Conservation (phyloP, 2,888 invertebrate species). For the Phymatocera aterrima region DNA sequence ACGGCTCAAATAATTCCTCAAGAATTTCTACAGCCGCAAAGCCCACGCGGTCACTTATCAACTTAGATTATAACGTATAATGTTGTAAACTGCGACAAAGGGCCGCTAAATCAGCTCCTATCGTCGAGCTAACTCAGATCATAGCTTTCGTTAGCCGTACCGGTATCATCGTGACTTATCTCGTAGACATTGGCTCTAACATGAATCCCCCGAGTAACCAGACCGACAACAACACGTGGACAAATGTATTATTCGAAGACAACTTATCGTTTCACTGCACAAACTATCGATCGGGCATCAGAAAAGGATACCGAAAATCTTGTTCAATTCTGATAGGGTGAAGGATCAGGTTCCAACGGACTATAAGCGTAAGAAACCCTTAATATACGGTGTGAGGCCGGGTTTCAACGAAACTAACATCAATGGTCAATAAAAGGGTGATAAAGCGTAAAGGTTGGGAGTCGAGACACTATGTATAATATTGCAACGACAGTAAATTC, state of each 20-base stretch:
- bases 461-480: not conserved
- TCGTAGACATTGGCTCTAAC: not conserved
- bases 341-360: not conserved
- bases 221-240: not conserved
- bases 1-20: constrained; percentile 16
- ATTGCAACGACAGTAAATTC: not conserved
- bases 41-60: constrained; percentile 39
- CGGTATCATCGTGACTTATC: not conserved
- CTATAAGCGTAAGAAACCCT: not conserved
- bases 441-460: not conserved
- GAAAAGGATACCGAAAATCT: not conserved
- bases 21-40: constrained; percentile 11
- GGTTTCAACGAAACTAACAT: not conserved
- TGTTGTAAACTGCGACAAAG: constrained; percentile 46
- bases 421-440: not conserved
- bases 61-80: constrained; percentile 32
- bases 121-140: constrained; percentile 51
- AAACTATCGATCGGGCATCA: not conserved
- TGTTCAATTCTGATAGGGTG: not conserved
- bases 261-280: not conserved
- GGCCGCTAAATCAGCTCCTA: constrained; percentile 60
- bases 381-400: not conserved
- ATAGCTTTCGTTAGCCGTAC: constrained; percentile 30
- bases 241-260: not conserved
- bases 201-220: not conserved